A percentile compares a stretch with the other conserved stretches of the same genome.
phyloP scores from a whole-genome alignment of 2,797 vertebrate species.

The Coccyzus lansbergi region DNA sequence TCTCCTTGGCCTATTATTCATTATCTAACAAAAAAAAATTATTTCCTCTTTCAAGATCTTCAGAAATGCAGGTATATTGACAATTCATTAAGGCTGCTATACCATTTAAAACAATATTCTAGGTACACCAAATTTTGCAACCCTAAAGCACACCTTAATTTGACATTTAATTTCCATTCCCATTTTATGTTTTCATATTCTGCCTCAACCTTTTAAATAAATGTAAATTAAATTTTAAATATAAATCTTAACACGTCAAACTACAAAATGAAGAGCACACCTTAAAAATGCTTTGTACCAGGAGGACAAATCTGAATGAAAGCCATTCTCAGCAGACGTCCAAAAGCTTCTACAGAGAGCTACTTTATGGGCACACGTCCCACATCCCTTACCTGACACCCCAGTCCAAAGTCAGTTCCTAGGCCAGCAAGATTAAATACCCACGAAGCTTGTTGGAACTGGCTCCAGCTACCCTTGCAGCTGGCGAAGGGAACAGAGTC shows the following conservation, averaged over 20 bases:
- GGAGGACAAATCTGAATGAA: neutral
- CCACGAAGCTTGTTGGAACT: neutral
- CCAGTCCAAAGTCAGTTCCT: neutral
- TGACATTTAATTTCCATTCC: slow-evolving; percentile 20
- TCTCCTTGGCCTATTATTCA: slow-evolving; percentile 31
- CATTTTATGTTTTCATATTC: neutral
- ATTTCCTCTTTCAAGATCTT: slow-evolving; percentile 37
- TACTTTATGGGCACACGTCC: neutral
- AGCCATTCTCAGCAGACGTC: neutral
- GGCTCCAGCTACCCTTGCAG: neutral
- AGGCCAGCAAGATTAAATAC: neutral
- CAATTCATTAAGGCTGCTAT: slow-evolving; percentile 34
- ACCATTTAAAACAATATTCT: slow-evolving; percentile 20
- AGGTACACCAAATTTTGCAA: neutral
- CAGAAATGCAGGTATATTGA: slow-evolving; percentile 16
- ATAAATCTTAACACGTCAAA: neutral
- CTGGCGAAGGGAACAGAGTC: neutral
- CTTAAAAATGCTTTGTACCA: neutral
- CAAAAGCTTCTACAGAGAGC: neutral
- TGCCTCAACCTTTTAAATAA: neutral
- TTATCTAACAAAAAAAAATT: slow-evolving; percentile 49
- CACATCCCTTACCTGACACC: too few species aligned
- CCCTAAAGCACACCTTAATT: slow-evolving; percentile 23
- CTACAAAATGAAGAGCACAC: neutral
- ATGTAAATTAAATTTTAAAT: slow-evolving; percentile 12